Conservation (phyloP, 2,113 vertebrate species). For the Steatornis caripensis region DNA sequence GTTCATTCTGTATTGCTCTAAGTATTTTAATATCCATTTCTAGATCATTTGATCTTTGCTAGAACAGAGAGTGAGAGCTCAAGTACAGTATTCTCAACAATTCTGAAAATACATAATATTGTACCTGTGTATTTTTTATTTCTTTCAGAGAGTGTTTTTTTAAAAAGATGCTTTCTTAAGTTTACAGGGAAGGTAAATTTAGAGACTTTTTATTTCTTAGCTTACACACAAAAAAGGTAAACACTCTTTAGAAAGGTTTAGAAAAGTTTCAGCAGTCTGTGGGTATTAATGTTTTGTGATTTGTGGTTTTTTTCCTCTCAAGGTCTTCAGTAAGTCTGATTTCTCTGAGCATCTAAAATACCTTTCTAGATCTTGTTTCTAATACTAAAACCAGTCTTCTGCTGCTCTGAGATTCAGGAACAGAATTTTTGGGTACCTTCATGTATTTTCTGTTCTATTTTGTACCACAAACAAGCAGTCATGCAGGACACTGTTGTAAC, state of each 20-base stretch:
- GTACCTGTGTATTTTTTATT: not conserved
- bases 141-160: not conserved
- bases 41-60: not conserved
- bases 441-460: not conserved
- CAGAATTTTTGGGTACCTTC: not conserved
- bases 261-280: not conserved
- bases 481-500: not conserved
- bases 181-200: not conserved
- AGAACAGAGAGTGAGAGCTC: not conserved
- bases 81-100: not conserved
- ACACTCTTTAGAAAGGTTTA: not conserved
- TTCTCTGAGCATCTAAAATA: not conserved
- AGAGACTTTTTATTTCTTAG: not conserved
- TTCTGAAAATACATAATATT: not conserved
- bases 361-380: not conserved
- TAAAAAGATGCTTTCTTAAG: not conserved
- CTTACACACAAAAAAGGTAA: not conserved
- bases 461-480: not conserved
- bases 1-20: not conserved
- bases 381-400: not conserved
- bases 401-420: not conserved
- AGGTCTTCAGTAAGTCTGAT: not conserved
- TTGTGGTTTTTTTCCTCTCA: not conserved
- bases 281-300: not conserved
- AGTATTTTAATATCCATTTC: not conserved